Evolutionary conservation across 2,888 invertebrate species (phyloP), one percentile per base, ranked within the genome.

Genomic region (Octonoba sinensis): DNA sequence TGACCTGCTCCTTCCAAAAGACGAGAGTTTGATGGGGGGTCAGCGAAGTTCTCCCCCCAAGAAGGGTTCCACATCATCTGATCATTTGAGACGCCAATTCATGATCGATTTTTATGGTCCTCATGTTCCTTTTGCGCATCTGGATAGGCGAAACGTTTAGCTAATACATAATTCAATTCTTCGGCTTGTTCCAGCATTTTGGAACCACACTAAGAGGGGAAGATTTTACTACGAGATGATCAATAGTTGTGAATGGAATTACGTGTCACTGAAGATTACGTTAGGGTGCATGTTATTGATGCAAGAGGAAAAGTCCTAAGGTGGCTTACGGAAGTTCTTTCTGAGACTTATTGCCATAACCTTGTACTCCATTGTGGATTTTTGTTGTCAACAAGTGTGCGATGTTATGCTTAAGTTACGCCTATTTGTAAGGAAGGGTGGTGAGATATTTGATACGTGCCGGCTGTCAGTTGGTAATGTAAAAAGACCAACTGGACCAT

Each of bases 231-330:
- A 18, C 27, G 27, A 64, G 24, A 60, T 66, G 73, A 79, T 73
- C 73, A 65, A 81, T 81, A 49, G 73, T 73, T 24, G 20, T 74
- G 73, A 67, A 81, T 73, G 57, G 47, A 62, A 67, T 81, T 57
- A 64, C 62, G 69, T 64, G 62, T 81, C 73, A 36, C 49, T 69
- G 79, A 22, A 57, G 79, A 73, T 81, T 73, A 54, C 56, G 67
- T 69, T 24, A 66, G 44, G 74, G 47, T 20, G 27, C 46, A 44
- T 27, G 73, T 60, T 46, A 60, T 44, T 81, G 47, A 51, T 67
- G 51, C 56, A 54, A 51, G 46, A n/a, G 73, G 57, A 60, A 67
- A 56, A 47, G 54, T 64, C 62, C 72, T 79, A 18, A n/a, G 47
- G 18, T 57, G 62, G 59, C 54, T 67, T 79, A 47, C 73, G 79